These are phyloP conservation scores for Bombus superbus DNA, from an alignment of 1,140 invertebrate species.

Conservation along the genomic window DNA sequence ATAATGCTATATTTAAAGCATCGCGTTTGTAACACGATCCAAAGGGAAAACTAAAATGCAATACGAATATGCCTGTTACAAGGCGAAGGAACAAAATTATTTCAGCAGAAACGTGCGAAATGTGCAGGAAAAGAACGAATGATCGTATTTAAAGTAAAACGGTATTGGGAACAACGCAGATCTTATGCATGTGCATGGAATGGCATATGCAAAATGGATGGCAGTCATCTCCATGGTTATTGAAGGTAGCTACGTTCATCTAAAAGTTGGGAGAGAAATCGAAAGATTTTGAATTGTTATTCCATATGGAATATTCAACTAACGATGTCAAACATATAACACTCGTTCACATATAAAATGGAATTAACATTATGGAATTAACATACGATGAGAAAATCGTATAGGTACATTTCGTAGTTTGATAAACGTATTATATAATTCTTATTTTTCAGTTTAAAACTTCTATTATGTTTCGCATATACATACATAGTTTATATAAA, in stretches of 20 bases:
- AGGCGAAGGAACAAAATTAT: neutral
- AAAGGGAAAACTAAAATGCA: neutral
- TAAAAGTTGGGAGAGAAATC: slow-evolving; percentile 52
- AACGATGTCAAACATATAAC: neutral
- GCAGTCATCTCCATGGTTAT: slow-evolving; percentile 43
- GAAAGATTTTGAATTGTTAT: slow-evolving; percentile 25
- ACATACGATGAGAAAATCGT: neutral
- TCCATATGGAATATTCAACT: neutral
- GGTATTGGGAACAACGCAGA: slow-evolving; percentile 51
- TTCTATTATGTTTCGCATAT: neutral
- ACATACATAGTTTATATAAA: too few species aligned
- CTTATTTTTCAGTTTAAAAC: neutral
- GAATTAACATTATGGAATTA: neutral
- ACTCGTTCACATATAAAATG: neutral
- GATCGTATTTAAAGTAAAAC: slow-evolving; percentile 39
- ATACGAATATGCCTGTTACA: neutral
- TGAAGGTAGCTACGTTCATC: slow-evolving; percentile 32
- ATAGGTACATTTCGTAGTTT: neutral
- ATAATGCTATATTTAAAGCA: neutral
- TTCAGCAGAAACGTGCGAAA: neutral
- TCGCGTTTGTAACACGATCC: too few species aligned
- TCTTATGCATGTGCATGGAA: slow-evolving; percentile 56
- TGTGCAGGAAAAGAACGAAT: slow-evolving; percentile 26
- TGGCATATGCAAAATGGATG: slow-evolving; percentile 60
- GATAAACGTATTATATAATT: neutral